Conservation (phyloP, 2,888 invertebrate genomes). For the Andrena flavipes region DNA sequence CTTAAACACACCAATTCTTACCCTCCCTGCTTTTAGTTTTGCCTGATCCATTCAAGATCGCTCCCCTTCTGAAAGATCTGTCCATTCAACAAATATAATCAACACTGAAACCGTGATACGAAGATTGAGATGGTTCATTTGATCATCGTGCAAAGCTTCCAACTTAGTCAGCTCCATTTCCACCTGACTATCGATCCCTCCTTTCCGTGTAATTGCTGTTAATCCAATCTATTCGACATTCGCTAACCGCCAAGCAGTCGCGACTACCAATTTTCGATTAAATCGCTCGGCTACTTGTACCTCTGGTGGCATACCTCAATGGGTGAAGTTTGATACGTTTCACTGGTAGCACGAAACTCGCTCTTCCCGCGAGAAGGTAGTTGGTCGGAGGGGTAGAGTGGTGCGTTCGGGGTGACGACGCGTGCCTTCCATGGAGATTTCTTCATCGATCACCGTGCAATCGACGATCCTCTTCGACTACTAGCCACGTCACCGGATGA, state of each 20-base stretch:
- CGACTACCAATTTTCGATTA: constrained; percentile 19
- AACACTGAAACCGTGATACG: too few relatives aligned
- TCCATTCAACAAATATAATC: too few relatives aligned
- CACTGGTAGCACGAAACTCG: neutral
- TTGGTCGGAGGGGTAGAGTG: neutral
- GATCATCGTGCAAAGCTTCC: neutral
- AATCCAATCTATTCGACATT: neutral
- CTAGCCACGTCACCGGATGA: neutral
- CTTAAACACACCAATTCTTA: too few relatives aligned
- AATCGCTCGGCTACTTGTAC: neutral
- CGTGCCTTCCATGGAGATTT: neutral
- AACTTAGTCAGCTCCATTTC: neutral
- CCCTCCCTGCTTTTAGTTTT: too few relatives aligned
- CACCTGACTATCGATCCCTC: neutral
- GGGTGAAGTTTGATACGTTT: constrained; percentile 1
- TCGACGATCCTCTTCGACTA: neutral
- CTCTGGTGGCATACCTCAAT: neutral
- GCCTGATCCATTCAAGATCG: too few relatives aligned
- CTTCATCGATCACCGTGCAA: neutral
- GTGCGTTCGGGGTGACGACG: neutral
- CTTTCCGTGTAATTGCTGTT: neutral
- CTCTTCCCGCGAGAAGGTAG: neutral
- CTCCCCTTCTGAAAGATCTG: too few relatives aligned
- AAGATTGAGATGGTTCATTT: neutral
- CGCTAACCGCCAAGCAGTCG: neutral